Evolutionary conservation across 2,888 invertebrate genomes (phyloP).

Genomic region (Nemotelus nigrinus): DNA sequence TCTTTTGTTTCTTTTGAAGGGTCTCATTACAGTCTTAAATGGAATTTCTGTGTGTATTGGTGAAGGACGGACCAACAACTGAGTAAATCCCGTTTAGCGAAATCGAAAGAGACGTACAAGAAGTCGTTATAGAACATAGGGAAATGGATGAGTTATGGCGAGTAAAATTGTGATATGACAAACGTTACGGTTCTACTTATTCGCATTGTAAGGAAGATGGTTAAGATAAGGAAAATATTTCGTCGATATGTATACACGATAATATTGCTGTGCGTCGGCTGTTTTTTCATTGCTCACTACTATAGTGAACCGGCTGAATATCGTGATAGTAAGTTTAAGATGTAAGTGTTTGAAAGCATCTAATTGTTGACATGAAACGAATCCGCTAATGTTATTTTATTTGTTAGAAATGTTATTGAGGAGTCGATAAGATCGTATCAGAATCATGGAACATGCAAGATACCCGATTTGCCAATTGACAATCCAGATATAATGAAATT

Average conservation of each 20-base stretch:
- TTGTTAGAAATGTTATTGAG: constrained; percentile 65
- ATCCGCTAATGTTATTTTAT: constrained; percentile 15
- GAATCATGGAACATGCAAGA: constrained; percentile 69
- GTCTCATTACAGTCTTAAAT: too few relatives aligned
- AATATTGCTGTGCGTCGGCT: constrained; percentile 46
- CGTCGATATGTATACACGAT: constrained; percentile 49
- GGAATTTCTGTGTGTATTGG: too few relatives aligned
- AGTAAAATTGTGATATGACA: too few relatives aligned
- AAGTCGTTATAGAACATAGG: too few relatives aligned
- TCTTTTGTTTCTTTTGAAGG: too few relatives aligned
- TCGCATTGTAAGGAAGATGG: constrained; percentile 47
- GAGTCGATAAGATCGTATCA: constrained; percentile 64
- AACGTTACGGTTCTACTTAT: too few relatives aligned
- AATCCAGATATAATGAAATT: constrained; percentile 80
- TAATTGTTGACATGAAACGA: background rate
- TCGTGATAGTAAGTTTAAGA: constrained; percentile 56
- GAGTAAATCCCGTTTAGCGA: too few relatives aligned
- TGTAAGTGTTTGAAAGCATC: constrained; percentile 55
- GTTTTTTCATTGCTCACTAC: constrained; percentile 48
- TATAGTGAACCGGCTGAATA: constrained; percentile 51
- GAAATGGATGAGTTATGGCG: too few relatives aligned
- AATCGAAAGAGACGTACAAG: too few relatives aligned
- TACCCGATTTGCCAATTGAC: constrained; percentile 73
- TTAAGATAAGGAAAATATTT: constrained; percentile 50
- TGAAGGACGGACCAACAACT: too few relatives aligned